phyloP scores from a whole-genome alignment of 2,888 invertebrate genomes.

The Sphinx pinastri region DNA sequence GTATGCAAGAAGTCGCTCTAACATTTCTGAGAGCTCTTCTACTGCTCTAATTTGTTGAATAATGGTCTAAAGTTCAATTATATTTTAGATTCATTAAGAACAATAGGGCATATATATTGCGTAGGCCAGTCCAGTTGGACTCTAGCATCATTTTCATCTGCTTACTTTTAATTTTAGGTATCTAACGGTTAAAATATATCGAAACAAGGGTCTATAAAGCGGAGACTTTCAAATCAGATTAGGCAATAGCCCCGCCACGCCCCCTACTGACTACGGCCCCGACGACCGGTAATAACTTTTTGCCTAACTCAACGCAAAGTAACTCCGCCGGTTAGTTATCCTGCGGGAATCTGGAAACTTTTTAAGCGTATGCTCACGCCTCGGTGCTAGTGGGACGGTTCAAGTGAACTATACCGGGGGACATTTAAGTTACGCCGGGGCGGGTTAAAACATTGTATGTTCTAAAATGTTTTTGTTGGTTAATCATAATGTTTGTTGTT shows the following conservation, averaged over 20 bases:
- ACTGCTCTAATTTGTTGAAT: no score
- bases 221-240: no score
- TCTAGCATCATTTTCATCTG: no score
- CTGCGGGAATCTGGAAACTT: constrained; percentile 28
- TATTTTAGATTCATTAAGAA: no score
- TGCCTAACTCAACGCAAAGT: constrained; percentile 46
- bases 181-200: no score
- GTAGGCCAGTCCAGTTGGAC: no score
- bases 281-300: constrained; percentile 56
- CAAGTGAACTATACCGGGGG: not conserved
- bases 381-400: constrained; percentile 2
- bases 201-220: no score
- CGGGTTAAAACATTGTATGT: not conserved
- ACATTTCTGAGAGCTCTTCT: no score
- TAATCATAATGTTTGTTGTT: not conserved
- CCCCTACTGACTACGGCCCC: not conserved
- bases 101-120: no score
- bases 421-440: constrained; percentile 5
- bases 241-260: not conserved
- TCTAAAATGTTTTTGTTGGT: not conserved
- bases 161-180: no score
- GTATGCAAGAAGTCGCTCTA: no score
- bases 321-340: constrained; percentile 34
- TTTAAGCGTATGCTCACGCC: constrained; percentile 24
- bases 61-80: no score